Evolutionary conservation across 2,797 vertebrate genomes (phyloP), one percentile per base, ranked within the genome.

Genomic region (Darevskia mixta): DNA sequence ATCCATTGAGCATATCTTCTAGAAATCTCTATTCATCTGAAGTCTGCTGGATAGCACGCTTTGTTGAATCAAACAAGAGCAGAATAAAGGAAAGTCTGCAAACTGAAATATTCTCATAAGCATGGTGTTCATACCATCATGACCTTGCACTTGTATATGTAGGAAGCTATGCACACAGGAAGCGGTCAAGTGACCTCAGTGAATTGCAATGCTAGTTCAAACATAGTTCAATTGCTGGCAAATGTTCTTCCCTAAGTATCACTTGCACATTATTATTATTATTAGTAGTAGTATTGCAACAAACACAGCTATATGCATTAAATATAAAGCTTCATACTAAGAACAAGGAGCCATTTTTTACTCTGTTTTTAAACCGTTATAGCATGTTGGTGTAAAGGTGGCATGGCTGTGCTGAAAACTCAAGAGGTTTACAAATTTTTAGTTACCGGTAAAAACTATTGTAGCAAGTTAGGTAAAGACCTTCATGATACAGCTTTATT

Each of bases 201-300:
- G 64, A 87, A 88, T 88, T 58, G 4, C 6, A 77, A 81, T 58
- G 66, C 32, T 61, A 87, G 1, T 0, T 1, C 72, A 86, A 78
- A 91, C 20, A 0, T 8, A 77, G 23, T 43, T 45, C 71, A 83
- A 7, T 78, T 49, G 20, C 9, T 43, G 69, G 38, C n/a, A 49
- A 20, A 15, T 10, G 23, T 25, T 76, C 9, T 0, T 0, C 79
- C 83, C 41, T 67, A n/a, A 38, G 81, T 11, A 72, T 55, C 35
- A 25, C 3, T 2, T 85, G 43, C 86, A 80, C 8, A 86, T 77
- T 71, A 55, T 55, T 15, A 55, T 49, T 13, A 49, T 49, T 13
- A 88, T 90, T 7, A 45, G 45, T 45, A 45, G 45, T 45, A 45
- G 49, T 55, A 55, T 32, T 23, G 8, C n/a, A 92, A 58, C 73